Evolutionary conservation across 2,888 invertebrate species (phyloP).

Genomic region (Caenorhabditis wallacei): DNA sequence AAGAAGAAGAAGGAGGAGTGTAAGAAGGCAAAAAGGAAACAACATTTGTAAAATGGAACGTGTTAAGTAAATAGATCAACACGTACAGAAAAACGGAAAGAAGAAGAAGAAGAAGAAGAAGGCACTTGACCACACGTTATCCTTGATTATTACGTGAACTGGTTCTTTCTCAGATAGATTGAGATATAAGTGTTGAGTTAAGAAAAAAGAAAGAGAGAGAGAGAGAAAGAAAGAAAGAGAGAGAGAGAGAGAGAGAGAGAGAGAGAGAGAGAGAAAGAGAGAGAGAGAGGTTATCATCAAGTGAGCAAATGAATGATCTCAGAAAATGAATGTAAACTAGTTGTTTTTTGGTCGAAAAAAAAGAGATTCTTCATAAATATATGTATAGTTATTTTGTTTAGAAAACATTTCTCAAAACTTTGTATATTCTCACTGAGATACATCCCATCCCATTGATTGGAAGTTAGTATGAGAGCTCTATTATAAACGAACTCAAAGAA

Average conservation of each 20-base stretch:
- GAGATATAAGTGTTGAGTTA: not conserved
- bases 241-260: too few relatives aligned
- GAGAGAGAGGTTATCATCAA: not conserved
- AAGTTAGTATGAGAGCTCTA: too few relatives aligned
- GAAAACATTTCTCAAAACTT: too few relatives aligned
- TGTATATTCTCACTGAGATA: too few relatives aligned
- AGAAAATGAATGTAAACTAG: not conserved
- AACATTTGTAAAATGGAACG: conserved; percentile 60
- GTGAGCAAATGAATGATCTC: conserved; percentile 32
- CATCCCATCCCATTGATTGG: too few relatives aligned
- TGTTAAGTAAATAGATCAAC: conserved; percentile 56
- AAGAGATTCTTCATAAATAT: too few relatives aligned
- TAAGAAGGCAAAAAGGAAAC: conserved; percentile 17
- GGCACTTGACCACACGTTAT: conserved; percentile 50
- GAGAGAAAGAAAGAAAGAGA: not conserved
- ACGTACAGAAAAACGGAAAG: conserved; percentile 15
- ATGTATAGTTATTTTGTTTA: too few relatives aligned
- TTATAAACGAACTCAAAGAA: too few relatives aligned
- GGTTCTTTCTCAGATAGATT: conserved; percentile 17
- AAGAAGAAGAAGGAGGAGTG: conserved; percentile 14
- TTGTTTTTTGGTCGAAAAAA: not conserved
- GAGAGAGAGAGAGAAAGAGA: too few relatives aligned
- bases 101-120: not conserved
- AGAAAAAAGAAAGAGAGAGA: too few relatives aligned
- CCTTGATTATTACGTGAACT: conserved; percentile 45